These are phyloP conservation scores for Euura saliciscinereae DNA, from an alignment of 1,140 invertebrate species.

Conservation along the genomic window DNA sequence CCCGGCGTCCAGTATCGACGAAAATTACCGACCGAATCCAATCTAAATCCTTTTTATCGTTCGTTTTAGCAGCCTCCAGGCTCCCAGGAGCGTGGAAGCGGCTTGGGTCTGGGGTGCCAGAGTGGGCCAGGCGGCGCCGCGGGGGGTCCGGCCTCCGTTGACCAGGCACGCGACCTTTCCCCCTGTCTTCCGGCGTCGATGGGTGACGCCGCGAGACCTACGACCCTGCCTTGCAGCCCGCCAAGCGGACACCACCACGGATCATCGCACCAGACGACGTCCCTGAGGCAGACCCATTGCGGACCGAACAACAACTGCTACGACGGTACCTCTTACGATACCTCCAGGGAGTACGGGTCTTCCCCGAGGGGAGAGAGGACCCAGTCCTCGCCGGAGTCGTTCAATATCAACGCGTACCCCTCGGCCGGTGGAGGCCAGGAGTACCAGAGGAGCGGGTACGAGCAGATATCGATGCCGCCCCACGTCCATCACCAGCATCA, in stretches of 20 bases:
- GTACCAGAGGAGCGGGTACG: slow-evolving; percentile 48
- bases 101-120: slow-evolving; percentile 56
- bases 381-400: not conserved
- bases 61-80: slow-evolving; percentile 57
- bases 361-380: slow-evolving; percentile 37
- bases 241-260: slow-evolving; percentile 42
- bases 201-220: slow-evolving; percentile 63
- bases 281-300: slow-evolving; percentile 51
- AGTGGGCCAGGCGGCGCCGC: slow-evolving; percentile 53
- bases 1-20: too few species aligned
- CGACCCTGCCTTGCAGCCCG: slow-evolving; percentile 54
- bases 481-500: slow-evolving; percentile 41
- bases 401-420: not conserved
- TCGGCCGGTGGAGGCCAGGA: slow-evolving; percentile 41
- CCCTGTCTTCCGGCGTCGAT: slow-evolving; percentile 72
- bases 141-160: slow-evolving; percentile 66
- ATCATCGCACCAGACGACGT: slow-evolving; percentile 40
- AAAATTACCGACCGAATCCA: too few species aligned
- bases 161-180: slow-evolving; percentile 72
- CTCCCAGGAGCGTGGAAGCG: slow-evolving; percentile 57
- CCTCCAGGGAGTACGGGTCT: slow-evolving; percentile 57
- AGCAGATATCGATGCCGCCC: slow-evolving; percentile 49
- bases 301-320: slow-evolving; percentile 59
- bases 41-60: slow-evolving; percentile 18
- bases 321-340: slow-evolving; percentile 56